Evolutionary conservation across 2,113 vertebrate species (phyloP), one percentile per base, ranked within the genome.

Genomic region (Embiotoca jacksoni): DNA sequence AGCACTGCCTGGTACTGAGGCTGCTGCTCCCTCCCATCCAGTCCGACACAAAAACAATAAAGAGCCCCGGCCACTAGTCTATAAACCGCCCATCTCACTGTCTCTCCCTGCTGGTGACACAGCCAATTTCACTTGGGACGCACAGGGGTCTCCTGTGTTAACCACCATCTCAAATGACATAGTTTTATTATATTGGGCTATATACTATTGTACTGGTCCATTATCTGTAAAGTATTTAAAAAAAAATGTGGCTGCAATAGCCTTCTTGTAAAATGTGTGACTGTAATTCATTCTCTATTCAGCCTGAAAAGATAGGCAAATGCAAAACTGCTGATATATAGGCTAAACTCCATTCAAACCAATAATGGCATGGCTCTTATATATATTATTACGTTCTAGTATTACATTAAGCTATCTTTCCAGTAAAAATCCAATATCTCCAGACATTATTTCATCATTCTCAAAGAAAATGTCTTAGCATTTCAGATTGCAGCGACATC

Each of bases 91-190:
- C 82, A 75, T 81, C 94, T 93, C 93, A 85, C 84, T 93, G 92
- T 89, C 94, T 92, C 94, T 87, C 94, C 91, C 93, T 95, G 57
- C 93, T 74, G 94, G 94, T 73, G 90, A 78, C 78, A 75, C 32
- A 7, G 82, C 53, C 85, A 87, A 91, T 80, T 91, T 92, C 89
- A 86, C 66, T 52, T 31, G 65, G 72, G 65, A 52, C 32, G 10
- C 23, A 36, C 53, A 16, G 16, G 39, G 23, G 9, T 44, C 60
- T 54, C 75, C 31, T 11, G 16, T 66, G 39, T 75, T 60, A 53
- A 13, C 57, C 44, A 7, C 36, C 65, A 57, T 37, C 66, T 79
- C 78, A 37, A 39, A 85, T 49, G 67, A 49, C 55, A 35, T 32
- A 35, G 54, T 6, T 15, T 53, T 75, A 56, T 37, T 59, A 11